Evolutionary conservation across 2,888 invertebrate genomes (phyloP), one percentile per base, ranked within the genome.

Genomic region (Volucella inanis): DNA sequence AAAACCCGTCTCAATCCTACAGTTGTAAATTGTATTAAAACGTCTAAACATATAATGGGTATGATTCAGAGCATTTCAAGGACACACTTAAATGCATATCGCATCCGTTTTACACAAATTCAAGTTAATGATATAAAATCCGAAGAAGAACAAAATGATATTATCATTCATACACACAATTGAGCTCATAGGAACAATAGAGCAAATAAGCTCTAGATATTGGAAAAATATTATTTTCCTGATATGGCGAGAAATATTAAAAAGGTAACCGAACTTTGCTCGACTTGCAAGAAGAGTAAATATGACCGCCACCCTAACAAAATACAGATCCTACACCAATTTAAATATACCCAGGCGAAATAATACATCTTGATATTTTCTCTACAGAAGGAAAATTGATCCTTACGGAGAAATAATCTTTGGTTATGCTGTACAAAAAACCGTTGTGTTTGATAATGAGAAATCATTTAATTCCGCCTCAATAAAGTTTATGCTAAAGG

Each of bases 211-310:
- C 6, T 6, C 31, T 6, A 31, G 31, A 31, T 31, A 31, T 31
- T 31, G 31, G 31, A 31, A 31, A 31, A 31, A 31, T 31, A 31
- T 31, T 31, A 31, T 31, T 31, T 31, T 31, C 31, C 65, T 11
- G 18, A 18, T 31, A 70, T 70, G 68, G 10, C 15, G n/a, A 38
- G 14, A 14, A 57, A 70, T 49, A 70, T 70, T 38, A 31, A 59
- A 49, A 57, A 47, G 14, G 43, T 22, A 15, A 57, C 38, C 14
- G 39, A 38, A n/a, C 57, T 38, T 38, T 57, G 57, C 39, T 11
- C 31, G 39, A 18, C 47, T 8, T 61, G 61, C 31, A 61, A 22
- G 15, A 12, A 45, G 22, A 61, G 15, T 10, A 61, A 45, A 18
- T 61, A 49, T 49, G 64, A 64, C 38, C 31, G 64, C 9, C 38